Base-by-base conservation (phyloP, 2,888 invertebrate genomes). In the Drosophila prostipennis region DNA sequence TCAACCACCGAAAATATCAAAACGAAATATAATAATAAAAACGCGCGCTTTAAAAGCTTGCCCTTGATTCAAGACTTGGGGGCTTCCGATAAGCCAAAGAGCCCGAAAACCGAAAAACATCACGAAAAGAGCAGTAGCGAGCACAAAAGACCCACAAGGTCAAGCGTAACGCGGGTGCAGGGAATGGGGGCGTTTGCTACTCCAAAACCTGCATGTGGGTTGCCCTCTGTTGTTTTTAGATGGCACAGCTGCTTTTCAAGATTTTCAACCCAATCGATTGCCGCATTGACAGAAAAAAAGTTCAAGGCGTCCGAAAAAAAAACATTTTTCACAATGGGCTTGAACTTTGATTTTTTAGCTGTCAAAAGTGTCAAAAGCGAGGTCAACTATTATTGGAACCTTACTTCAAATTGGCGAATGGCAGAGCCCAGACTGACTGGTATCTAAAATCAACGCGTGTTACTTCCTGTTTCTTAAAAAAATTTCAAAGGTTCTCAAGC, bases 51-150 rank as follows among this genome's bases (percentile, higher is more conserved):
- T 59, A 64, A 58, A 69, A 56, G 52, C 57, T 54, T 13, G 76
- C 49, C 86, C 86, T 80, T 82, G 80, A 76, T 82, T 78, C 67
- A n/a, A 70, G 65, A 68, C 77, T 83, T 76, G n/a, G 64, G 65
- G 58, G 70, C 78, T 86, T 79, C 76, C 80, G 74, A 82, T 80
- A 86, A 81, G 69, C 74, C 51, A 49, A 74, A 54, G 42, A 54
- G 13, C 7, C 16, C 29, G 7, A 29, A 29, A 3, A 67, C 57
- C 59, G 64, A 45, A 56, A 77, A 81, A 71, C 64, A 79, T 78
- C 83, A 85, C 86, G 86, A 80, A 78, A 69, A 49, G 43, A 48
- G 58, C 39, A 55, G 43, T 6, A 14, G 43, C 58, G 16, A 14
- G 11, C 64, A 29, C 40, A 29, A 19, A 40, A 64, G 16, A 63